Evolutionary conservation across 1,140 invertebrate species (phyloP).

Genomic region (Cyphomyrmex costatus): DNA sequence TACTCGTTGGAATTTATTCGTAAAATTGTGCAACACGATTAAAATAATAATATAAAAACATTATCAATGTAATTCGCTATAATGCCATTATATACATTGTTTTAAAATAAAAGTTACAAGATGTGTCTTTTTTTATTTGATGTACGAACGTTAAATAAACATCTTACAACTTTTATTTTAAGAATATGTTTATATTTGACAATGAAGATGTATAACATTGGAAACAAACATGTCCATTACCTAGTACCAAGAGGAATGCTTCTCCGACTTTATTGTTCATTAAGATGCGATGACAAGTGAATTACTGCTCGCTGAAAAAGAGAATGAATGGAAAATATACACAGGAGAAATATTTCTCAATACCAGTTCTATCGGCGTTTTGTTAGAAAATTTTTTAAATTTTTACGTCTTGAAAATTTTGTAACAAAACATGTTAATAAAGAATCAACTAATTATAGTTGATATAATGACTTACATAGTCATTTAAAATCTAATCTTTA

Average conservation of each 20-base stretch:
- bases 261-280: neutral
- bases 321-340: neutral
- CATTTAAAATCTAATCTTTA: neutral
- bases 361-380: neutral
- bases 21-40: no score
- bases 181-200: no score
- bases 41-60: no score
- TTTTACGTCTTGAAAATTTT: neutral
- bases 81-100: no score
- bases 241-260: conserved; percentile 21
- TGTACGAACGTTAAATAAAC: no score
- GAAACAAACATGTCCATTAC: conserved; percentile 49
- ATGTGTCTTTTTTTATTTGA: no score
- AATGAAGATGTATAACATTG: conserved; percentile 36
- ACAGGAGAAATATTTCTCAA: neutral
- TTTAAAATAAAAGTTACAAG: no score
- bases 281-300: conserved; percentile 16
- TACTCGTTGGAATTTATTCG: no score
- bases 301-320: neutral
- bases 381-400: neutral
- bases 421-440: no score
- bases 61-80: no score
- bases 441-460: neutral
- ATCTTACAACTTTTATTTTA: no score
- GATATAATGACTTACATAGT: neutral